Evolutionary conservation across 2,797 vertebrate species (phyloP), one percentile per base, ranked within the genome.

Genomic region (Semotilus atromaculatus): DNA sequence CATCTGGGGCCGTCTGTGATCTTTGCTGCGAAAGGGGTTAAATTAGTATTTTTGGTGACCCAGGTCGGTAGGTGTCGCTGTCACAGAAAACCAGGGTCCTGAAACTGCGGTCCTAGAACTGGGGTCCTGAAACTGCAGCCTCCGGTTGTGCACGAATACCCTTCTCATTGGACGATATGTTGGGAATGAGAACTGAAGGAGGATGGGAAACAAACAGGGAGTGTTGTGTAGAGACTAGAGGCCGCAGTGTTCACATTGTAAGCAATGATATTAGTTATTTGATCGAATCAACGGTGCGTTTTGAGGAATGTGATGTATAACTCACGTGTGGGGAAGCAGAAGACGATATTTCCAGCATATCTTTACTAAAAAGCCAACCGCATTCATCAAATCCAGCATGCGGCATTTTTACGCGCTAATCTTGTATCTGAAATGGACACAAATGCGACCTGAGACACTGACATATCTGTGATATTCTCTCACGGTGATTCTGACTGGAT

Each of bases 111-210:
- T n/a, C n/a, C n/a, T n/a, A n/a, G n/a, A n/a, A n/a, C n/a, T n/a
- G n/a, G n/a, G n/a, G n/a, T n/a, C n/a, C n/a, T n/a, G n/a, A n/a
- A n/a, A n/a, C n/a, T n/a, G n/a, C n/a, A n/a, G n/a, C n/a, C n/a
- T n/a, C n/a, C n/a, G n/a, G n/a, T n/a, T n/a, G n/a, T n/a, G n/a
- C n/a, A n/a, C n/a, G n/a, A n/a, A n/a, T n/a, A n/a, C n/a, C n/a
- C n/a, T n/a, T n/a, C n/a, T n/a, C n/a, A n/a, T 91, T 90, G 91
- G 91, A 91, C 75, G 86, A 87, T 53, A 71, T 81, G 89, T 88
- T 89, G 87, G 88, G 90, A 88, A 88, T 91, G 87, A 90, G 87
- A 87, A 91, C 87, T 83, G 88, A 85, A 88, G 87, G 83, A 88
- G 88, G 85, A 78, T 90, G 82, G 92, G 85, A 92, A 90, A 90